Base-by-base conservation (phyloP, 2,888 invertebrate species). In the Camponotus fellah region DNA sequence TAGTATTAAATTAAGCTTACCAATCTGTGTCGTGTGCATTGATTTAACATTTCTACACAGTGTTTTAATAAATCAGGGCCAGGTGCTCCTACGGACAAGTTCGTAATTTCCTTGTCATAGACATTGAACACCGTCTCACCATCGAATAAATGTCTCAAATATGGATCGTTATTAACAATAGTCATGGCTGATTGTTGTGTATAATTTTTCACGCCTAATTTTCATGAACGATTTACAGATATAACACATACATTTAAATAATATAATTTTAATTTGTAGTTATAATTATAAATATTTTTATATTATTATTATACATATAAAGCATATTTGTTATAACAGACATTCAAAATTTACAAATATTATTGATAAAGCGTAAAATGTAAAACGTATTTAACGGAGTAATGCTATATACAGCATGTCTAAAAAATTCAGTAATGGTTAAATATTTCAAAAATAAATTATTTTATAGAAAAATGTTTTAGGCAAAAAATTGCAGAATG, bases 51-150 rank as follows among this genome's bases (percentile, higher is more conserved):
- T 14, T 95, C 93, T 32, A 94, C 94, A 83, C 96, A 95, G 62
- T 95, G 90, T 83, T 94, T 91, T 3, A 96, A 93, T 6, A 96
- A 90, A 89, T 96, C 96, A 1, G 96, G 95, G 0, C 96, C 96
- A 0, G 96, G 96, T 10, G 96, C 95, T 10, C 96, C 96, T 0
- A 96, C 96, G 1, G 95, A 95, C 37, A 96, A 92, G 88, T 96
- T 96, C 3, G 95, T 92, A 5, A 95, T 86, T 21, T 92, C 92
- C 6, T 93, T 87, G 4, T 95, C 93, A 85, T 96, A 96, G 32
- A 96, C 96, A 92, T 96, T 96, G 34, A 93, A 90, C 72, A 93
- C 89, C 2, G 93, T 91, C 64, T 93, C 89, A 0, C 94, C 95
- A 85, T 96, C 96, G 85, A 96, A 96, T 17, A 96, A 93, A 89